Base-by-base conservation (phyloP, 2,888 invertebrate genomes). In the Choreutis nemorana region DNA sequence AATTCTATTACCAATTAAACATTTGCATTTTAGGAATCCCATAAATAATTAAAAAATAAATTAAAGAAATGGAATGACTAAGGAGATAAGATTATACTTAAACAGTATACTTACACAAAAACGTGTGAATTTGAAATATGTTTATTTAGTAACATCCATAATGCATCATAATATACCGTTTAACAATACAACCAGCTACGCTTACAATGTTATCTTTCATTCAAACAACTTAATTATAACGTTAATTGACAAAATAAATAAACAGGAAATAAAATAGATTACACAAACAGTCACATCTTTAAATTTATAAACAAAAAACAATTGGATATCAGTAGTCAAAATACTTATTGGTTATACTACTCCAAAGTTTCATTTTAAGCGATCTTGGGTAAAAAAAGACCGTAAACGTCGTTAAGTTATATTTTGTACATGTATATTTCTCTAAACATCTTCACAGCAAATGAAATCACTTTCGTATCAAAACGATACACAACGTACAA, bases 111-210 rank as follows among this genome's bases (percentile, higher is more conserved):
- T 31, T 34, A 34, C 34, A 34, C 20, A 31, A 31, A 34, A 23
- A 29, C 39, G 36, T 44, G 22, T 40, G 41, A 43, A 39, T 56
- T 66, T 67, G 48, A 63, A 75, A 75, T 66, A 70, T 70, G 41
- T 73, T 68, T 75, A 71, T 61, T 73, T 56, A 66, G 57, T 70
- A 75, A 73, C 75, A 71, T 68, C 61, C 63, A 70, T 66, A 60
- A 56, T 59, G n/a, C n/a, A n/a, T n/a, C n/a, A n/a, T n/a, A n/a
- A n/a, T n/a, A n/a, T 59, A 55, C 56, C 49, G 55, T 58, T 47
- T 61, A 73, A 73, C 68, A 71, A 62, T 66, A 55, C 50, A 55
- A 51, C 51, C 49, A 62, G 63, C 52, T 53, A 53, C 55, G 49
- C 48, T 50, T 62, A 28, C 27, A 11, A 29, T 29, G 27, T 30